Conservation (phyloP, 1,140 invertebrate species). For the Leguminivora glycinivorella region DNA sequence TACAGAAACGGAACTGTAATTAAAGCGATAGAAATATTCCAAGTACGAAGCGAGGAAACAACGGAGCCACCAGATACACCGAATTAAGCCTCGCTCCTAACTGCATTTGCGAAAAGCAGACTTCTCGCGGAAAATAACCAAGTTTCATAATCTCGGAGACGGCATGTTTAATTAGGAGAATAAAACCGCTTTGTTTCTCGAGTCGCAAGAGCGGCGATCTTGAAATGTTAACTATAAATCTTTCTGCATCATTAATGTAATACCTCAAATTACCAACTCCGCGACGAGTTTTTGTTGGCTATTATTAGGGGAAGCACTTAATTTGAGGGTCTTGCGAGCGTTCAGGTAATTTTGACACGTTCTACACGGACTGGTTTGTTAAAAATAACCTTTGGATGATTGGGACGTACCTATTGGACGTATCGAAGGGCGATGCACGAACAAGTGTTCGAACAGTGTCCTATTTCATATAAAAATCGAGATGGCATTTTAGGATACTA, state of each 20-base stretch:
- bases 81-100: conserved; percentile 16
- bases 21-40: conserved; percentile 25
- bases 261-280: conserved; percentile 12
- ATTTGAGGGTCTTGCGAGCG: conserved; percentile 1
- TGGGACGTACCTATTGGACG: too few relatives aligned
- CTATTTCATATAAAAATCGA: neutral
- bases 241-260: conserved; percentile 6
- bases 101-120: conserved; percentile 25
- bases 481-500: too few relatives aligned
- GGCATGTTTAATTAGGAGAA: conserved; percentile 16
- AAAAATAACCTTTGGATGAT: neutral
- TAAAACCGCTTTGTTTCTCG: conserved; percentile 5
- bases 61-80: conserved; percentile 4
- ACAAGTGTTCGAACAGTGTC: neutral
- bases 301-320: conserved; percentile 23
- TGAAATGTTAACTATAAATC: conserved; percentile 15
- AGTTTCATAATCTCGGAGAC: conserved; percentile 25
- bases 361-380: neutral
- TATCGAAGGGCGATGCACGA: neutral
- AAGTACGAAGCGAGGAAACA: neutral
- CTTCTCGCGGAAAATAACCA: conserved; percentile 5
- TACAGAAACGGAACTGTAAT: conserved; percentile 26
- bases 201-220: neutral
- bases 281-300: conserved; percentile 11
- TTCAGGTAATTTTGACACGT: conserved; percentile 17